Base-by-base conservation (phyloP, 2,888 invertebrate genomes). In the Rosalia funebris region DNA sequence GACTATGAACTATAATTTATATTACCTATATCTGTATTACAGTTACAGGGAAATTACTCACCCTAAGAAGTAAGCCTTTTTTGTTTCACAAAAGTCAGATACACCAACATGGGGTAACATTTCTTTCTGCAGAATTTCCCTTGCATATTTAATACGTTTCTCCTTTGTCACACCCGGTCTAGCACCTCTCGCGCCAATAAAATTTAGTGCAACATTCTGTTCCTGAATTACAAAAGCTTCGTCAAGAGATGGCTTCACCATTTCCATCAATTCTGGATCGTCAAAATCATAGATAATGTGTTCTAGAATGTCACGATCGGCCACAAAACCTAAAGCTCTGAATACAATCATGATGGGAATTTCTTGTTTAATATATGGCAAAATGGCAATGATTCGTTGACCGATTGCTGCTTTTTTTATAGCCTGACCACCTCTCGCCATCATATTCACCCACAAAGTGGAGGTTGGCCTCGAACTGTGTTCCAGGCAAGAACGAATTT, bases 181-280 rank as follows among this genome's bases (percentile, higher is more conserved):
- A 17, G 98, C 98, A 70, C 99, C 98, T 81, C 99, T 89, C 7
- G 97, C 91, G 68, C 99, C 99, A 75, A 99, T 99, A 75, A 99
- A 99, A 83, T 98, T 99, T 12, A 99, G 84, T 0, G 99, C 99
- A 1, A 99, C 97, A 84, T 94, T 97, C 81, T 99, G 99, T 79
- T 99, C 99, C 83, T 99, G 98, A 71, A 99, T 96, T 0, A 98
- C 98, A 82, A 99, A 99, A 39, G 99, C 99, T 84, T 99, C 99
- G 83, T 99, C 99, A 57, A 99, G 83, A 0, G 98, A 98, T 0
- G 99, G 99, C 81, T 99, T 99, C 5, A 0, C 98, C 98, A 99
- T 98, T 87, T 99, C 99, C 98, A 99, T 99, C 98, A 99, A 98
- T 85, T 99, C 99, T 4, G 97, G 98, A 83, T 99, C 99, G 82